Conservation (phyloP, 2,797 vertebrate genomes). For the Anomalospiza imberbis region DNA sequence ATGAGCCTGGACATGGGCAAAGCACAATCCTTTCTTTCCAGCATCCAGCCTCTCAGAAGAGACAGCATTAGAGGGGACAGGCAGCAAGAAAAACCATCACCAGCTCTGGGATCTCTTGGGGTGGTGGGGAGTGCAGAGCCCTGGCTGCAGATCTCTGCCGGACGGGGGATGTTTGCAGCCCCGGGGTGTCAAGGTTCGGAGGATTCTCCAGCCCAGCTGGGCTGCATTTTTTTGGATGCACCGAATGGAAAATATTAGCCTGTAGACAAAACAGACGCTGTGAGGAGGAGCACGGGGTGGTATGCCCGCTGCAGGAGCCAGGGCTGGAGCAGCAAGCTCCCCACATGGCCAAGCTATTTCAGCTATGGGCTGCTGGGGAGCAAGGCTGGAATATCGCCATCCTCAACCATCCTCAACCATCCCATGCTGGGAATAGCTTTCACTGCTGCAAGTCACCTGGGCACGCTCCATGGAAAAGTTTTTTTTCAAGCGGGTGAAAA, state of each 20-base stretch:
- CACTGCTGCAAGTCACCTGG: not conserved
- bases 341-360: not conserved
- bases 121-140: not conserved
- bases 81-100: not conserved
- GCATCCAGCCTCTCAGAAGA: not conserved
- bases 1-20: fast-evolving
- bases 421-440: not conserved
- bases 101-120: not conserved
- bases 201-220: not conserved
- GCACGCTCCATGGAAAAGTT: not conserved
- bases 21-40: not conserved
- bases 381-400: not conserved
- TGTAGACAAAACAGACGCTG: not conserved
- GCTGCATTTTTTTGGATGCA: constrained; percentile 14
- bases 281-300: not conserved
- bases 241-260: constrained; percentile 46
- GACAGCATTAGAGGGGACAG: not conserved
- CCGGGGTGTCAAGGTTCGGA: not conserved
- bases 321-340: not conserved
- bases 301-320: not conserved
- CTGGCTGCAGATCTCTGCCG: not conserved
- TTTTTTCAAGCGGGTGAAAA: not conserved
- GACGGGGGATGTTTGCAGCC: not conserved
- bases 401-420: not conserved
- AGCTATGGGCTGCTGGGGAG: not conserved